Percentiles rank a stretch among this genome's conserved stretches.
Conservation (phyloP, 2,888 invertebrate genomes). For the Caradrina kadenii region DNA sequence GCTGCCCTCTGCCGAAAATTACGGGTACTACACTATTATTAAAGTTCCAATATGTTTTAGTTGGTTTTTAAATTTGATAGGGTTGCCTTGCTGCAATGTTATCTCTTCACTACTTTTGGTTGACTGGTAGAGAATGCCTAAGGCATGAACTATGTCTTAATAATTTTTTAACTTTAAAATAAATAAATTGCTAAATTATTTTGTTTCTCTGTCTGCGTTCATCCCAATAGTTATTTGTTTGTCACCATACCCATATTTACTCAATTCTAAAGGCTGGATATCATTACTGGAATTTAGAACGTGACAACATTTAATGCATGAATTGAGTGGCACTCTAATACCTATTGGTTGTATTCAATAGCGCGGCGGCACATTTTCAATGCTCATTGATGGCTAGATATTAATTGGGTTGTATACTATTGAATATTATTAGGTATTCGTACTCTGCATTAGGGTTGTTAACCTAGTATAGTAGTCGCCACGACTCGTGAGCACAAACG, state of each 20-base stretch:
- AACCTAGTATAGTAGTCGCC: too few species aligned
- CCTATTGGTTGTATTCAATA: slow-evolving; percentile 27
- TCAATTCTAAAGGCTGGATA: slow-evolving; percentile 2
- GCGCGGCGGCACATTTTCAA: slow-evolving; percentile 32
- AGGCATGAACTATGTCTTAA: too few species aligned
- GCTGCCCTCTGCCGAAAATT: slow-evolving; percentile 68
- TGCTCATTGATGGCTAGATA: slow-evolving; percentile 33
- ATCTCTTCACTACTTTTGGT: too few species aligned
- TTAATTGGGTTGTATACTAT: slow-evolving; percentile 20
- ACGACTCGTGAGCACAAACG: too few species aligned
- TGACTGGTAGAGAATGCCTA: too few species aligned
- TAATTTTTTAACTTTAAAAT: too few species aligned
- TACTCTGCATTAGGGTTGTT: neutral
- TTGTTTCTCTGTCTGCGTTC: neutral
- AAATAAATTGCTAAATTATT: too few species aligned
- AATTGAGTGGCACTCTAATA: slow-evolving; percentile 36
- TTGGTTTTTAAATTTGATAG: slow-evolving; percentile 17
- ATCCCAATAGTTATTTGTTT: slow-evolving; percentile 9
- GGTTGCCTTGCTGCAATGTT: too few species aligned
- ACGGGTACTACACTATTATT: slow-evolving; percentile 43
- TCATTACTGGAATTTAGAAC: slow-evolving; percentile 21
- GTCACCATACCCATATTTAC: neutral
- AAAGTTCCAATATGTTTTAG: slow-evolving; percentile 35
- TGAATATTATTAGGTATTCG: slow-evolving; percentile 8
- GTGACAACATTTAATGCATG: slow-evolving; percentile 32